Base-by-base conservation (phyloP, 2,113 vertebrate genomes). In the Echinops telfairi region DNA sequence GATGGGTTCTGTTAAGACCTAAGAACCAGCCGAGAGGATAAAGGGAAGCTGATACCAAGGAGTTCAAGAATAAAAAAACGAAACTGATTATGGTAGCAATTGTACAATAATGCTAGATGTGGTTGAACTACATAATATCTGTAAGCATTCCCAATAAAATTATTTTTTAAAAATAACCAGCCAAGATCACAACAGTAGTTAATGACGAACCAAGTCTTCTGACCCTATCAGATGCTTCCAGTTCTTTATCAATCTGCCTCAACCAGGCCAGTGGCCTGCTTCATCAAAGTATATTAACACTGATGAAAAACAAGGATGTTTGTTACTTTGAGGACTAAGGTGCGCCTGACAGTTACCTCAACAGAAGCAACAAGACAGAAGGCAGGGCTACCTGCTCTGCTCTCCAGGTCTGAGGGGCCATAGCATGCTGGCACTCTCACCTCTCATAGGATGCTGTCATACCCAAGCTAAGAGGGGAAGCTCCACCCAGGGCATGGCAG, bases 141-240 rank as follows among this genome's bases (percentile, higher is more conserved):
- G 9, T 53, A 53, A 53, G 47, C 5, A 9, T 53, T 53, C 47
- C 47, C 47, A 53, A 53, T 53, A 53, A 53, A 6, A 53, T 53
- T 53, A 53, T 53, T n/a, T n/a, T n/a, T n/a, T 53, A 53, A 53
- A 53, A 53, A 53, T 12, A 53, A 14, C 47, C 47, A 53, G 60
- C 23, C 60, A 62, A 66, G 36, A 92, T 78, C 40, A 83, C 15
- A 47, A 12, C 83, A 83, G 12, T 3, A 75, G 25, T 36, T 25
- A 90, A 31, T 58, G 33, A 90, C 92, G 66, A 91, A 83, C 25
- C 19, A 68, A 47, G 31, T 70, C 17, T 78, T 77, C 58, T 81
- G 53, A 83, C 12, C 14, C 20, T 78, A 20, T 57, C 76, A 60
- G 73, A 62, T 40, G 47, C 86, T 85, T 64, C 76, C 40, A 71